Percentiles rank a stretch among this genome's conserved stretches.
Evolutionary conservation across 2,113 vertebrate genomes (phyloP).

Genomic region (Siniperca chuatsi): DNA sequence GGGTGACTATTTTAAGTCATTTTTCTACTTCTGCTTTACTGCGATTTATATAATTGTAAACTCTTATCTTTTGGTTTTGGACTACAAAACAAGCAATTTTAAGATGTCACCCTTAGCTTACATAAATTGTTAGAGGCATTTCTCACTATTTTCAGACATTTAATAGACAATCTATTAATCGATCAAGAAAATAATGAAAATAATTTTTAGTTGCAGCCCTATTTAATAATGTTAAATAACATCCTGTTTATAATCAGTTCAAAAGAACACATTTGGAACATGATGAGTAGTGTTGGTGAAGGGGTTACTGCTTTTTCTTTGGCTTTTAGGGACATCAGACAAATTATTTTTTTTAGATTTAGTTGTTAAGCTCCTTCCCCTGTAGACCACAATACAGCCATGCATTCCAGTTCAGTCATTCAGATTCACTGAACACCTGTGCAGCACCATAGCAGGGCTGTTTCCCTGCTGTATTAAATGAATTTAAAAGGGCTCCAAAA

Average conservation of each 20-base stretch:
- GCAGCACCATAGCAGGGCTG: constrained; percentile 1
- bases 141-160: background rate
- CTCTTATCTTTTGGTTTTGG: background rate
- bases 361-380: constrained; percentile 51
- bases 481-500: constrained; percentile 67
- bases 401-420: constrained; percentile 64
- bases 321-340: background rate
- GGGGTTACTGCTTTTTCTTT: too few species aligned
- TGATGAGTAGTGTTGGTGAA: background rate
- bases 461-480: constrained; percentile 44
- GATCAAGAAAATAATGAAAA: background rate
- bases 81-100: background rate
- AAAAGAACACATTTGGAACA: background rate
- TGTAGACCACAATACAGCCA: constrained; percentile 40
- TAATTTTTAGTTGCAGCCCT: background rate
- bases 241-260: background rate
- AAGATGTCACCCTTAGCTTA: background rate
- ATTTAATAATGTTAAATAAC: background rate
- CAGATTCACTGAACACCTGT: constrained; percentile 64
- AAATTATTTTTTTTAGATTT: constrained; percentile 16
- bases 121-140: background rate
- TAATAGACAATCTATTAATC: background rate
- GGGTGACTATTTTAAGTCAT: background rate
- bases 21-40: background rate
- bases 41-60: background rate